A percentile compares a stretch with the other conserved stretches of the same genome.
Evolutionary conservation across 1,140 invertebrate genomes (phyloP).

Genomic region (Aphelenchoides avenae): DNA sequence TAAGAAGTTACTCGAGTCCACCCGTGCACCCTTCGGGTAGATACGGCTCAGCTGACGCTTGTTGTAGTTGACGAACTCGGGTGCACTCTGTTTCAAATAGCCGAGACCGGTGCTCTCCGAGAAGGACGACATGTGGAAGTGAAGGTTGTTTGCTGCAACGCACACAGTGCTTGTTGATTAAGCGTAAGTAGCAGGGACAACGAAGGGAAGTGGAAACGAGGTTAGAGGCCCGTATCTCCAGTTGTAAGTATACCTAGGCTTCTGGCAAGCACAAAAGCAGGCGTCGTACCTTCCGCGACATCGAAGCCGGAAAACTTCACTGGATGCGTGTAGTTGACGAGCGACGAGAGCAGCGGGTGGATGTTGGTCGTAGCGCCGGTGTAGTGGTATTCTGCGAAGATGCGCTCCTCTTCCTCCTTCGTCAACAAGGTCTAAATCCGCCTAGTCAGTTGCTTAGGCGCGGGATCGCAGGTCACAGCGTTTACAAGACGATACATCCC

Average conservation of each 20-base stretch:
- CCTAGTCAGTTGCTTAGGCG: too few relatives aligned
- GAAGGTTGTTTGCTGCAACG: conserved; percentile 82
- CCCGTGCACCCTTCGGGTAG: conserved; percentile 94
- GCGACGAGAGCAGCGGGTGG: conserved; percentile 93
- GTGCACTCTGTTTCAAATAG: conserved; percentile 87
- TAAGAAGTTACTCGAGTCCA: conserved; percentile 99
- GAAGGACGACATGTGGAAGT: conserved; percentile 98
- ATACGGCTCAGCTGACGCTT: conserved; percentile 97
- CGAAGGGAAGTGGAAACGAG: too few relatives aligned
- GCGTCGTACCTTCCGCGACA: conserved; percentile 78
- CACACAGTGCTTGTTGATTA: too few relatives aligned
- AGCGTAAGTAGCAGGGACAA: too few relatives aligned
- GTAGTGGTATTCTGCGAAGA: conserved; percentile 71
- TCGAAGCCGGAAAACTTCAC: conserved; percentile 98
- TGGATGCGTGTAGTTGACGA: conserved; percentile 98
- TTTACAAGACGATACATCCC: too few relatives aligned
- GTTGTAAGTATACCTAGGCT: too few relatives aligned
- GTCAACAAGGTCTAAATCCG: conserved; percentile 63
- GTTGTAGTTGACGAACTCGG: conserved; percentile 99
- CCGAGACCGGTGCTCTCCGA: conserved; percentile 90
- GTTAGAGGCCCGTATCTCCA: too few relatives aligned
- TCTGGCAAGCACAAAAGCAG: too few relatives aligned
- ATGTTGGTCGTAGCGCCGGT: conserved; percentile 96
- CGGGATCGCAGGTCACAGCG: too few relatives aligned
- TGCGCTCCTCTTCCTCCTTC: conserved; percentile 66